Percentiles rank a stretch among this genome's conserved stretches.
Conservation (phyloP, 2,113 vertebrate genomes). For the Micromys minutus region DNA sequence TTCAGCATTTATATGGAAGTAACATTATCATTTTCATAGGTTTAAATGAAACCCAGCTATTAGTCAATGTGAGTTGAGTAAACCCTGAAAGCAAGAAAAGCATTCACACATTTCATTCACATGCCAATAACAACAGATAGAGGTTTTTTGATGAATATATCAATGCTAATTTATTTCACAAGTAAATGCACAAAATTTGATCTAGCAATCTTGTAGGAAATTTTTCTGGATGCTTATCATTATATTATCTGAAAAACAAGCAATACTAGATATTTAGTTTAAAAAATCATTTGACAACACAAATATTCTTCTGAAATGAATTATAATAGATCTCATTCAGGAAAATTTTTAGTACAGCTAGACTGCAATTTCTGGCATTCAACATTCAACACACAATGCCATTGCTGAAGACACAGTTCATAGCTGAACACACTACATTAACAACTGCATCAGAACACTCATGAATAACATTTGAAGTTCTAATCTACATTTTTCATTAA, state of each 20-base stretch:
- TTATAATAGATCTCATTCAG: slow-evolving; percentile 62
- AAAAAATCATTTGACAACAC: slow-evolving; percentile 67
- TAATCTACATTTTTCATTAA: slow-evolving; percentile 77
- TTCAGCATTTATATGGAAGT: slow-evolving; percentile 32
- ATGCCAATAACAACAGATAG: background rate
- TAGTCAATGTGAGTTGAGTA: slow-evolving; percentile 14
- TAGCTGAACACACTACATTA: slow-evolving; percentile 66
- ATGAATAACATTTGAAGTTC: slow-evolving; percentile 70
- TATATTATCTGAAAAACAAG: slow-evolving; percentile 49
- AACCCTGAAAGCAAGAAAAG: background rate
- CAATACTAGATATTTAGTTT: slow-evolving; percentile 61
- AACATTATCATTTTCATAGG: background rate
- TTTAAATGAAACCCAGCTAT: background rate
- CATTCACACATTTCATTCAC: background rate
- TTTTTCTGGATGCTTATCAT: slow-evolving; percentile 45
- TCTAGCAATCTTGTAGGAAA: slow-evolving; percentile 29
- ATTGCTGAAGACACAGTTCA: slow-evolving; percentile 61
- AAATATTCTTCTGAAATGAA: slow-evolving; percentile 66
- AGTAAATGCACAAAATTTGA: slow-evolving; percentile 23
- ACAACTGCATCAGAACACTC: slow-evolving; percentile 68
- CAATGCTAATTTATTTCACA: slow-evolving; percentile 48
- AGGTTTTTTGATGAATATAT: slow-evolving; percentile 36
- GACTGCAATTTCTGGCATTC: slow-evolving; percentile 74
- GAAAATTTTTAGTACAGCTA: slow-evolving; percentile 48
- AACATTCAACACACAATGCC: slow-evolving; percentile 46